These are phyloP conservation scores for Drosophila infuscata DNA, from an alignment of 2,888 invertebrate genomes.

Conservation along the genomic window DNA sequence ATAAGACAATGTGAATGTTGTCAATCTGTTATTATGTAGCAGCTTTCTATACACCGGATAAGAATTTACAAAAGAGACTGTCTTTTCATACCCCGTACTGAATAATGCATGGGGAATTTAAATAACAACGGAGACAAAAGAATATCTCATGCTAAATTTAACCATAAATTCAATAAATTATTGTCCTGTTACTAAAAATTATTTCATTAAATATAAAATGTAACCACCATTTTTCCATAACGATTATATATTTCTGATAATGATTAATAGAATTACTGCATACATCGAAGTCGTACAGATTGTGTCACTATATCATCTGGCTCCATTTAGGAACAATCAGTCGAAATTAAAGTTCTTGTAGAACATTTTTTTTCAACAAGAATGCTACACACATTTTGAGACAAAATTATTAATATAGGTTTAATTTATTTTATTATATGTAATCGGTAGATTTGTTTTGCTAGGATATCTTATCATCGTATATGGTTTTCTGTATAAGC, in stretches of 20 bases:
- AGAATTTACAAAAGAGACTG: conserved; percentile 30
- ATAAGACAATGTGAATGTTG: conserved; percentile 9
- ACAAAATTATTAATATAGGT: background rate
- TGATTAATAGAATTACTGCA: background rate
- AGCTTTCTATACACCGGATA: conserved; percentile 21
- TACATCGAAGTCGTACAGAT: background rate
- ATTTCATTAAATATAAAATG: background rate
- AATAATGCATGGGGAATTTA: background rate
- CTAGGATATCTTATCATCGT: background rate
- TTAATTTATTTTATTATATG: background rate
- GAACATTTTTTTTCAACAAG: background rate
- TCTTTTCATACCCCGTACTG: background rate
- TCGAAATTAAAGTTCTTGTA: background rate
- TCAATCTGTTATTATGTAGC: background rate
- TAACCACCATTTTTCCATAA: background rate
- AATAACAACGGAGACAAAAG: background rate
- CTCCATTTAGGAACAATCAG: background rate
- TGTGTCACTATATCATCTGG: background rate
- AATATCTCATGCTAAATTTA: background rate
- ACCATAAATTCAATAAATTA: background rate
- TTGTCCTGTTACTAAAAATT: background rate
- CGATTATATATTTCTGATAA: background rate
- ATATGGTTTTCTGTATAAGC: background rate
- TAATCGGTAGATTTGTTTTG: background rate
- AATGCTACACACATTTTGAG: background rate